Percentiles rank a stretch among this genome's conserved stretches.
Evolutionary conservation across 2,888 invertebrate genomes (phyloP).

Genomic region (Zhuqinia jingwanae): DNA sequence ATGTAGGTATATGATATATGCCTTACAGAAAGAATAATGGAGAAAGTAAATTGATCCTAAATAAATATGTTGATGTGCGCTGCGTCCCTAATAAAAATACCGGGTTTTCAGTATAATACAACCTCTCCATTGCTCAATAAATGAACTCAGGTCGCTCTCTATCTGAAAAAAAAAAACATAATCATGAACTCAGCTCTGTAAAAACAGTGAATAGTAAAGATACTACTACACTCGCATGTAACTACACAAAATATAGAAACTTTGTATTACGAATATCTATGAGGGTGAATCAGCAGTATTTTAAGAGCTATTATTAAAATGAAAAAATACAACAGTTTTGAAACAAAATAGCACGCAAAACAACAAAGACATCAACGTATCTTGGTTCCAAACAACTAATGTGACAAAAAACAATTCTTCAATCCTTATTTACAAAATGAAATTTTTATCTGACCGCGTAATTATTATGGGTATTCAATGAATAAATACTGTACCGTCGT

Average conservation of each 20-base stretch:
- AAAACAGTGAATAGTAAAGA: no score
- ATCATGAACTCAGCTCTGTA: no score
- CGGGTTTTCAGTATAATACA: not conserved
- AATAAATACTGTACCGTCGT: slow-evolving; percentile 18
- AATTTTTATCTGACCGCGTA: slow-evolving; percentile 3
- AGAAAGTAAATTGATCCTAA: not conserved
- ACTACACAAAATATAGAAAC: no score
- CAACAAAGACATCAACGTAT: no score
- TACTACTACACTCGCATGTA: no score
- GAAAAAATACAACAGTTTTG: no score
- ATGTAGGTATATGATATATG: slow-evolving; percentile 6
- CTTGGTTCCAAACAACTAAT: no score
- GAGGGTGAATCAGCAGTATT: no score
- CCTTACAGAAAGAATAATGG: not conserved
- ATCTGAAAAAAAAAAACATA: slow-evolving; percentile 1
- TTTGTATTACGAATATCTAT: no score
- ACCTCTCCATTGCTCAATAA: slow-evolving; percentile 43
- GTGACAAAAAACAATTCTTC: not conserved
- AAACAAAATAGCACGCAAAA: no score
- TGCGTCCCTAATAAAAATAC: not conserved
- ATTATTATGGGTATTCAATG: not conserved
- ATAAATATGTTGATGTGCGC: not conserved
- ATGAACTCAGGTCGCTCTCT: slow-evolving; percentile 42
- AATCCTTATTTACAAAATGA: not conserved
- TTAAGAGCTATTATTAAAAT: no score